Evolutionary conservation across 2,113 vertebrate species (phyloP), one percentile per base, ranked within the genome.

Genomic region (Lampris megalopsis): DNA sequence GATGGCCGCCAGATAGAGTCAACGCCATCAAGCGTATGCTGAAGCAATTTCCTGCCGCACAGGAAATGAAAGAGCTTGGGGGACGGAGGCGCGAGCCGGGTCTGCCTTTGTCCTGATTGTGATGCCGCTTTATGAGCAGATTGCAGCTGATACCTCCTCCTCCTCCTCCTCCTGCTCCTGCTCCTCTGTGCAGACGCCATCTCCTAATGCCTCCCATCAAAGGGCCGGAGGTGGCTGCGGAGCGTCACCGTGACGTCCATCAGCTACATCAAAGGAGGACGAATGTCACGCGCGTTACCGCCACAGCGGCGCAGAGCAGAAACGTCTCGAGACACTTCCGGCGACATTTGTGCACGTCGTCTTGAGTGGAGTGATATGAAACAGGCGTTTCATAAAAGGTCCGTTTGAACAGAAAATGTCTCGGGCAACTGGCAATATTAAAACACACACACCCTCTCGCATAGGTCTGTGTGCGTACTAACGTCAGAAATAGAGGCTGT

Each of bases 31-130:
- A 63, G 81, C 75, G 88, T 77, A 2, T 73, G 91, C 89, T 79
- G 82, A 88, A 83, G 87, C 95, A 96, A 98, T 98, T 96, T 99
- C 97, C 98, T 96, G 95, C 84, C 63, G 13, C 77, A 82, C 92
- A 96, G 98, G 98, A 99, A 97, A 99, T 99, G 95, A 98, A 98
- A 98, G 85, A 67, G 87, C 81, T n/a, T 24, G 0, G 50, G 88
- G 91, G 92, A 87, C 0, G 0, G 0, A 74, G 77, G 90, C 11
- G 49, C 53, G 35, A 8, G 54, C 81, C 37, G 6, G 56, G 37
- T 47, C 52, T n/a, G 68, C 88, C 24, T 93, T 93, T 94, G 85
- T 91, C 90, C 80, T 72, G 1, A 8, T 48, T 68, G 68, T 68
- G 82, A 56, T 36, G 80, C 49, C 57, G 69, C 75, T 71, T 93